Evolutionary conservation across 2,888 invertebrate genomes (phyloP).

Genomic region (Lasius platythorax): DNA sequence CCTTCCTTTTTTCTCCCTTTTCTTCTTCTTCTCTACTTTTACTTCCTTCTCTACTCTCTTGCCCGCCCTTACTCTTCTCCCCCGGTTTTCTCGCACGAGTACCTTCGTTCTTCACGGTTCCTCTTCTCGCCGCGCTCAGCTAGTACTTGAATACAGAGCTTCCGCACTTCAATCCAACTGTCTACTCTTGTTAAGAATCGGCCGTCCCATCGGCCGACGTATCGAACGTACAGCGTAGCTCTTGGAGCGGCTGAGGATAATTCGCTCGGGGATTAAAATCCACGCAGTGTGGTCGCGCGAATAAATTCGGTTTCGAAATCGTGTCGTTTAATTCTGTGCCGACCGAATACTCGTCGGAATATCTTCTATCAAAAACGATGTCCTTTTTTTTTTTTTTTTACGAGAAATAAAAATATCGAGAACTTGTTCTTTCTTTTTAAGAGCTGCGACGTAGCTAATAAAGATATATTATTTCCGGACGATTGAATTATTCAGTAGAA

Average conservation of each 20-base stretch:
- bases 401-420: neutral
- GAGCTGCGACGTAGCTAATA: neutral
- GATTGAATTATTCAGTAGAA: neutral
- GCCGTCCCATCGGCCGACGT: conserved; percentile 64
- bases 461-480: conserved; percentile 2
- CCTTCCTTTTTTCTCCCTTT: conserved; percentile 17
- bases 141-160: conserved; percentile 81
- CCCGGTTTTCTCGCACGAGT: conserved; percentile 51
- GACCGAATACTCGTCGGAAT: neutral
- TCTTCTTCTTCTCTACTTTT: conserved; percentile 4
- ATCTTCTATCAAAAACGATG: neutral
- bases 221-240: conserved; percentile 58
- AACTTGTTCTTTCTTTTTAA: too few species aligned
- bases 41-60: conserved; percentile 57
- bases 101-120: conserved; percentile 54
- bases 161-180: conserved; percentile 84
- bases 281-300: conserved; percentile 60
- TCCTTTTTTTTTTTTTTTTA: neutral
- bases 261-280: conserved; percentile 69
- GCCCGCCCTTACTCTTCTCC: neutral
- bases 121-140: conserved; percentile 64
- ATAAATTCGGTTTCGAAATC: conserved; percentile 61
- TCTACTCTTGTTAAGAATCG: conserved; percentile 81
- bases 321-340: conserved; percentile 12
- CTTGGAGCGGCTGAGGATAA: conserved; percentile 18